Evolutionary conservation across 2,888 invertebrate species (phyloP).

Genomic region (Caenorhabditis uteleia): DNA sequence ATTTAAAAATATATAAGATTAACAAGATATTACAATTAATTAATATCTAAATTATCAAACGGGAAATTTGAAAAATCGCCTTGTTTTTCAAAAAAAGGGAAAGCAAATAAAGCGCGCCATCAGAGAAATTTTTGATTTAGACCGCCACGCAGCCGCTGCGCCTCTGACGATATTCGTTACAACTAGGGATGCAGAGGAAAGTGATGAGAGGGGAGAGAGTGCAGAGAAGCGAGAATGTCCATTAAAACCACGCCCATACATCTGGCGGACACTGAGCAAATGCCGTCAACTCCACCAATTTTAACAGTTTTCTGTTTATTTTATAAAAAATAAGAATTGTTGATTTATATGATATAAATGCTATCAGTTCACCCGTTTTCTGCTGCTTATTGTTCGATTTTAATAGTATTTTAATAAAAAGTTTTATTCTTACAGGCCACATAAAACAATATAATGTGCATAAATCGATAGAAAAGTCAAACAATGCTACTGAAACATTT

Average conservation of each 20-base stretch:
- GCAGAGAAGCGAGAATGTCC: slow-evolving; percentile 24
- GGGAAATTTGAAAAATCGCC: too few relatives aligned
- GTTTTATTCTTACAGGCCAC: too few relatives aligned
- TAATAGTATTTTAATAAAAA: neutral
- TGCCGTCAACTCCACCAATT: too few relatives aligned
- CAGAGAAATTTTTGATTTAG: slow-evolving; percentile 12
- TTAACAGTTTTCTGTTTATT: neutral
- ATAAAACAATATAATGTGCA: slow-evolving; percentile 9
- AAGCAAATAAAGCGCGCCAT: slow-evolving; percentile 3
- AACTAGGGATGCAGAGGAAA: slow-evolving; percentile 8
- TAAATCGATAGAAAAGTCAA: neutral
- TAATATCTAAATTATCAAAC: too few relatives aligned
- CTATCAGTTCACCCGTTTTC: neutral
- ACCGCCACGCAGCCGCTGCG: slow-evolving; percentile 35
- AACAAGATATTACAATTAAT: too few relatives aligned
- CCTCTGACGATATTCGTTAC: slow-evolving; percentile 11
- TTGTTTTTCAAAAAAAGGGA: neutral
- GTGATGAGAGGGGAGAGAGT: slow-evolving; percentile 3
- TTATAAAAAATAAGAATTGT: too few relatives aligned
- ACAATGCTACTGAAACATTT: slow-evolving; percentile 23
- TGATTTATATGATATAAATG: neutral
- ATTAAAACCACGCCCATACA: slow-evolving; percentile 13
- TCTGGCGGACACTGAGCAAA: slow-evolving; percentile 11
- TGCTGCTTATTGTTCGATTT: neutral
- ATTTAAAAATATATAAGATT: too few relatives aligned